Base-by-base conservation (phyloP, 2,797 vertebrate species). In the Pachyuromys duprasi region DNA sequence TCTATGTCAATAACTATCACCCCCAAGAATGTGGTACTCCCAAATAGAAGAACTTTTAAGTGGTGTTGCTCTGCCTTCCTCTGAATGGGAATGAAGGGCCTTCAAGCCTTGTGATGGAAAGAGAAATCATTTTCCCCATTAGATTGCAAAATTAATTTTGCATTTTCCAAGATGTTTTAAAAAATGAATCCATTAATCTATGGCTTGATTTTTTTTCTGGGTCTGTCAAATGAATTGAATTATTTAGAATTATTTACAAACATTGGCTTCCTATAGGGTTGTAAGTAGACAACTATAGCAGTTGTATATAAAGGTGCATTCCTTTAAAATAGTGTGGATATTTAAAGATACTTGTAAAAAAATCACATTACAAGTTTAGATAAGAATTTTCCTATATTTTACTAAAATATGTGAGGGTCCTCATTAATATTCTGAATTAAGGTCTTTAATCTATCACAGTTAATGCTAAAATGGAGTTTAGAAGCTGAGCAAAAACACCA, bases 1-100 rank as follows among this genome's bases (percentile, higher is more conserved):
- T 95, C 93, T 88, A 93, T 96, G 94, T 79, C 14, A 39, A 93
- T 49, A 65, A 65, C 45, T 36, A 76, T 93, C 60, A 62, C 26
- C 5, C 53, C 88, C 36, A 42, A 94, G 89, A 84, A 70, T 1
- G 70, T 67, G 63, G 84, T 69, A 72, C 8, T 94, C 57, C 33
- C 62, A 90, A 93, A 81, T 95, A 88, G 8, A 80, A 82, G 94
- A 42, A 45, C 39, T 74, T 33, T 13, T 80, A 76, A 69, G 17
- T 60, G 79, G 90, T 76, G 53, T 31, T 76, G 33, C n/a, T 86
- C 0, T 0, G 13, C 36, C 67, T 87, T 87, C 33, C 89, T 63
- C 55, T 53, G 39, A 74, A 86, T 86, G 42, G 42, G 22, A 80
- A 45, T 0, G 3, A 94, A 89, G 72, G 14, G 26, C 78, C 69